Evolutionary conservation across 2,888 invertebrate genomes (phyloP).

Genomic region (Opisthograptis luteolata): DNA sequence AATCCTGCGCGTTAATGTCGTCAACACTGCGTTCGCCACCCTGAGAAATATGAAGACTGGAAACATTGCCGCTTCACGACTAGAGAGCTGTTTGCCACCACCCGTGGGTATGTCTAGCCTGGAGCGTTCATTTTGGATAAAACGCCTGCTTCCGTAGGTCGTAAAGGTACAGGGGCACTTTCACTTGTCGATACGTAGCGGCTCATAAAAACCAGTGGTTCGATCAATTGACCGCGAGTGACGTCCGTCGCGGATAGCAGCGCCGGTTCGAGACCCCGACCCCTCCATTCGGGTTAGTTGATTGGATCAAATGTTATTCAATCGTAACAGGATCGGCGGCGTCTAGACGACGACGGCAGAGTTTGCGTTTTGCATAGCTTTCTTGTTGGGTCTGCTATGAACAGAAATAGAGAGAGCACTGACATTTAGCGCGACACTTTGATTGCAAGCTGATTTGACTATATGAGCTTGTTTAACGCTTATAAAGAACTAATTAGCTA

Average conservation of each 20-base stretch:
- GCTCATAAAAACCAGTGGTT: constrained; percentile 51
- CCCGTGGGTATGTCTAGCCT: not conserved
- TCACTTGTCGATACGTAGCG: constrained; percentile 43
- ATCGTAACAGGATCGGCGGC: constrained; percentile 71
- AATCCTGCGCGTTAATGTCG: too few species aligned
- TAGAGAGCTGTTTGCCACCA: not conserved
- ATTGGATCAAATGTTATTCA: constrained; percentile 83
- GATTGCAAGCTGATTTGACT: constrained; percentile 69
- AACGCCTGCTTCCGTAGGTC: constrained; percentile 28
- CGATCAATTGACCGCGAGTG: constrained; percentile 64
- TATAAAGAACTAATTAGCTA: constrained; percentile 6
- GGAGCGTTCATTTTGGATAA: constrained; percentile 9
- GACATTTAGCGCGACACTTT: constrained; percentile 73
- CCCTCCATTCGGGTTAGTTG: constrained; percentile 74
- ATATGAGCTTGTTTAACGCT: constrained; percentile 58
- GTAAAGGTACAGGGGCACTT: constrained; percentile 40
- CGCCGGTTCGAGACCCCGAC: constrained; percentile 73
- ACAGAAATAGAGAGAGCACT: constrained; percentile 80
- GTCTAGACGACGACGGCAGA: constrained; percentile 80
- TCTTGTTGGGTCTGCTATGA: constrained; percentile 74
- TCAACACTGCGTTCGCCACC: too few species aligned
- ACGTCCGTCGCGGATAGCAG: constrained; percentile 48
- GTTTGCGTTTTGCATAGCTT: constrained; percentile 79
- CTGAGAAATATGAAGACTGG: too few species aligned
- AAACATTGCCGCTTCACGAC: too few species aligned